Evolutionary conservation across 2,113 vertebrate genomes (phyloP), one percentile per base, ranked within the genome.

Genomic region (Micromys minutus): DNA sequence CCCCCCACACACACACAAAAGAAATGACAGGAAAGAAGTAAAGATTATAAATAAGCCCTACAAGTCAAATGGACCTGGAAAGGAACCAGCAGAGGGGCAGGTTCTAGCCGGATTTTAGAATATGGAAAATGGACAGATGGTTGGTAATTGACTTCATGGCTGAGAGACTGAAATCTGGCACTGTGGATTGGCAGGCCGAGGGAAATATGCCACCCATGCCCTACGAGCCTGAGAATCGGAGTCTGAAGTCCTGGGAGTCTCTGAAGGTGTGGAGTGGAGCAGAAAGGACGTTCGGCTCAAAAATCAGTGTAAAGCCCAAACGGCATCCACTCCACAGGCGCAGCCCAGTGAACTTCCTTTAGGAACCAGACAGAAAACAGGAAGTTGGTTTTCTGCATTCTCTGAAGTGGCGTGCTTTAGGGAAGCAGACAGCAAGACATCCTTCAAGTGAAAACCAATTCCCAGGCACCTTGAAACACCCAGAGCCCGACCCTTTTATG

Each of bases 61-160:
- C 26, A 90, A 90, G 77, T 74, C 93, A 93, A 93, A 94, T 67
- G 57, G 24, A 42, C 17, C 67, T 83, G 77, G 93, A 75, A 89
- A 69, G 22, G 31, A 76, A 29, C 86, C 59, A 90, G 69, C 12
- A 65, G 47, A 59, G 39, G 29, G 71, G 47, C 71, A 22, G 19
- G 59, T 72, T 47, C 94, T 71, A 93, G 96, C 86, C 93, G 94
- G 79, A 72, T 42, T 89, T 65, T 88, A n/a, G 77, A 95, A 89
- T 96, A 92, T 74, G 93, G 96, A 95, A 96, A 94, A 69, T 75
- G 52, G 90, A 94, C 1, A 10, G 67, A 72, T 47, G 65, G 65
- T 45, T 87, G 72, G 52, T 92, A 95, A 94, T 76, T n/a, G 92
- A 94, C 76, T 88, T 92, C 90, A 22, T 94, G 95, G 59, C 71